These are phyloP conservation scores for Ornithorhynchus anatinus DNA, from an alignment of 2,113 vertebrate species.

Conservation along the genomic window DNA sequence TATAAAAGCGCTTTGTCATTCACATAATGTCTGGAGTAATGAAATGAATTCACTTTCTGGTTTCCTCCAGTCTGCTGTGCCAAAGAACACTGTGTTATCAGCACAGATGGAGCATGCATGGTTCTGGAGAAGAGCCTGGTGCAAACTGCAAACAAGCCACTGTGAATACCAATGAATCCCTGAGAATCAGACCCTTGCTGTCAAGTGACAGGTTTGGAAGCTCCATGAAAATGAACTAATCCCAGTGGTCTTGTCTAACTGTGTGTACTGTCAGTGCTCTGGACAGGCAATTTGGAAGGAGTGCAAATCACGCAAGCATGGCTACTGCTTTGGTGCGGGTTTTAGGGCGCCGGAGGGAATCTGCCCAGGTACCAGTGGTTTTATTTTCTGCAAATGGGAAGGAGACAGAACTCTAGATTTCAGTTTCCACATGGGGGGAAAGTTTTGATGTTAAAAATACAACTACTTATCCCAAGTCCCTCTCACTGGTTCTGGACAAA, in stretches of 20 bases:
- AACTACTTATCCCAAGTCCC: not conserved
- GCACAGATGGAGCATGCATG: slow-evolving; percentile 80
- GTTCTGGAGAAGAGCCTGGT: slow-evolving; percentile 79
- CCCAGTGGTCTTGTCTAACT: slow-evolving; percentile 68
- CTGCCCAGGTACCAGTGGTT: slow-evolving; percentile 30
- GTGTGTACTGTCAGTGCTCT: slow-evolving; percentile 61
- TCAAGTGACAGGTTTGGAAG: slow-evolving; percentile 70
- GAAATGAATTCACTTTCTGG: slow-evolving; percentile 79
- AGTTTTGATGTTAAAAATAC: not conserved
- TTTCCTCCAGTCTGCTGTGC: slow-evolving; percentile 74
- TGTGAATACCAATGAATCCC: slow-evolving; percentile 80
- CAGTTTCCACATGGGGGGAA: too few species aligned
- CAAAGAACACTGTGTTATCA: slow-evolving; percentile 83
- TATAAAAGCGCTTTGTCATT: slow-evolving; percentile 79
- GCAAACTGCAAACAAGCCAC: slow-evolving; percentile 72
- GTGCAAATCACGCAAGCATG: slow-evolving; percentile 3
- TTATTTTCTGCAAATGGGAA: not conserved
- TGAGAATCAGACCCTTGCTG: slow-evolving; percentile 71
- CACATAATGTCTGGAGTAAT: slow-evolving; percentile 77
- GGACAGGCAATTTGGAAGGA: slow-evolving; percentile 53
- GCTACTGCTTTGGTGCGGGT: slow-evolving; percentile 25
- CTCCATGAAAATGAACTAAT: slow-evolving; percentile 63
- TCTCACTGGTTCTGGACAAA: not conserved
- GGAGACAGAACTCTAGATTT: slow-evolving; percentile 1
- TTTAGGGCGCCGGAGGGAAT: slow-evolving; percentile 10